Evolutionary conservation across 2,797 vertebrate genomes (phyloP), one percentile per base, ranked within the genome.

Genomic region (Threskiornis aethiopicus): DNA sequence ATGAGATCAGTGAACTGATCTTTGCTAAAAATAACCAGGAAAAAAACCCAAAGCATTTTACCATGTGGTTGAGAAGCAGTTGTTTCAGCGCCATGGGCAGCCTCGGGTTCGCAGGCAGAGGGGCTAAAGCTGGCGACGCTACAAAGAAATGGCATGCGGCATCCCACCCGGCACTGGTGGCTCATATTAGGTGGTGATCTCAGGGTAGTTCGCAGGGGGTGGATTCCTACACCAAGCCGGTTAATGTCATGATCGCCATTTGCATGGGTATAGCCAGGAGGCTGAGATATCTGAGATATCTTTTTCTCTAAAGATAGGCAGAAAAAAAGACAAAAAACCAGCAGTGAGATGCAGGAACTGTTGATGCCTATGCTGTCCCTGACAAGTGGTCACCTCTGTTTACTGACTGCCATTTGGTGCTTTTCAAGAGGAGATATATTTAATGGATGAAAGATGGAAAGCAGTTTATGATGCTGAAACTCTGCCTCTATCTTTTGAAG

Each of bases 201-300:
- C 37, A 16, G 62, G 14, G 18, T 8, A 14, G 13, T 3, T 57
- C 51, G 79, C 62, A 42, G 39, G 47, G 10, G 3, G 29, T 54
- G 62, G 33, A 29, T 37, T 94, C 44, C 49, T 41, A 13, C 29
- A 31, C 13, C 41, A 57, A 61, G 42, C 62, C 77, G 62, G 31
- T 77, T 46, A 58, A n/a, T 2, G 0, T 14, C 0, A 0, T 28
- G 18, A 26, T 25, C 66, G 11, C 49, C 46, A 55, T 65, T 55
- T 54, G 8, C n/a, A 71, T 55, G 33, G 49, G 7, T 29, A 5
- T 61, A 44, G 33, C 51, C 65, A 79, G 49, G 20, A 69, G 31
- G 10, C 0, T 75, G 72, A 80, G 35, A 52, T 13, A 69, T 12
- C 22, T 0, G 3, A 71, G 44, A 13, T 24, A 10, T 11, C 5